Base-by-base conservation (phyloP, 2,888 invertebrate species). In the Ornithoptera alexandrae region DNA sequence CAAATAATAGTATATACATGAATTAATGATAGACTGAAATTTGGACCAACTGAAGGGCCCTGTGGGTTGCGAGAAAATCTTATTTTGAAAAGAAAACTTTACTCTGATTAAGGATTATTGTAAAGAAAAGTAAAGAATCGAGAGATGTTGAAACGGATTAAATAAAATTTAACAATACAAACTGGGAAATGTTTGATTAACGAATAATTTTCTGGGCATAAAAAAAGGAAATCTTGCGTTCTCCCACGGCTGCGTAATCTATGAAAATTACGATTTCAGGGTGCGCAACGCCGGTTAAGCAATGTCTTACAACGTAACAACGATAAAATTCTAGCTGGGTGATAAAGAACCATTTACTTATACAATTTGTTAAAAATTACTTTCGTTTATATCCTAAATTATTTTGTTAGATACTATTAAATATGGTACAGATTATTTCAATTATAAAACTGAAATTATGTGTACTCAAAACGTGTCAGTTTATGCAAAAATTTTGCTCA, bases 251-350 rank as follows among this genome's bases (percentile, higher is more conserved):
- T 69, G 18, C 65, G 65, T 62, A 61, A 69, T 36, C 69, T 69
- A 57, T 65, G 58, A 69, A 46, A 69, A 69, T 65, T 65, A 62
- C 22, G 36, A 69, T 69, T 69, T 65, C 69, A 69, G 65, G 69
- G 69, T 69, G 65, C 57, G 46, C 60, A 24, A 63, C 39, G 60
- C 50, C 30, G 56, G 42, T 69, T 57, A 50, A 65, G 69, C 18
- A 69, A 65, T 58, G 58, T 62, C 62, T 69, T 61, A 50, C 62
- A 65, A 65, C 65, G 46, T 20, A 62, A 36, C 24, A n/a, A 36
- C 64, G 22, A 58, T 50, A 50, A 59, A 68, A 68, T 15, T 64
- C 24, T 50, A 17, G 36, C 1, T 67, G 39, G 17, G 22, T 58
- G 50, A 59, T 53, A 24, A 64, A 57, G 7, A 56, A 57, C 50